Evolutionary conservation across 2,113 vertebrate genomes (phyloP).

Genomic region (Corythornis cristatus): DNA sequence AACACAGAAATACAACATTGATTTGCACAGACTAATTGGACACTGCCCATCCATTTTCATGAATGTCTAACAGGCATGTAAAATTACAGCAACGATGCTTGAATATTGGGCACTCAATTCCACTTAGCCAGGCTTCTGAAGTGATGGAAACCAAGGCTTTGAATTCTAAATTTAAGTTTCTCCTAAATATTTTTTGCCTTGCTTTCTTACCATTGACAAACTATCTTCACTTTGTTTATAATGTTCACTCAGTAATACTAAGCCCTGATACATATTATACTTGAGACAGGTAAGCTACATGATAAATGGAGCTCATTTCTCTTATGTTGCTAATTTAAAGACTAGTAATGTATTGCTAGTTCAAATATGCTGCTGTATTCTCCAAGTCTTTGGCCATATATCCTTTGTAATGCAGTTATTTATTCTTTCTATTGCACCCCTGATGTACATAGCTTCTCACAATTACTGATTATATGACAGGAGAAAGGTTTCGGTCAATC

Average conservation of each 20-base stretch:
- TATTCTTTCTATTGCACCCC: slow-evolving; percentile 6
- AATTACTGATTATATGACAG: slow-evolving; percentile 17
- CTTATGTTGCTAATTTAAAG: slow-evolving; percentile 13
- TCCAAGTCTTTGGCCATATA: background rate
- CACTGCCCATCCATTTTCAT: background rate
- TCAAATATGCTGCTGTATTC: background rate
- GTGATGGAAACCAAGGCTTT: background rate
- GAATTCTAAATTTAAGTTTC: background rate
- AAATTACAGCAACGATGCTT: background rate
- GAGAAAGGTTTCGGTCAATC: slow-evolving; percentile 34
- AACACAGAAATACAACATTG: slow-evolving; percentile 3
- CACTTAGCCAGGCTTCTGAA: background rate
- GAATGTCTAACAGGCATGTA: background rate
- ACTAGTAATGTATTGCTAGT: background rate
- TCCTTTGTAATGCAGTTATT: background rate
- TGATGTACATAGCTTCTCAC: slow-evolving; percentile 3
- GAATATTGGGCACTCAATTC: background rate
- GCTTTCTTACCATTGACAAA: background rate
- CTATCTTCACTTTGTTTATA: background rate
- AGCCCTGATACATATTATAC: background rate
- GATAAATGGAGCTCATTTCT: slow-evolving; percentile 26
- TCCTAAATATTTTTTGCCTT: background rate
- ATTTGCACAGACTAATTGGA: slow-evolving; percentile 6
- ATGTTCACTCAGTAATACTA: background rate
- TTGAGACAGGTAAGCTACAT: background rate